These are phyloP conservation scores for Geopemphigus sp. DNA, from an alignment of 1,140 invertebrate genomes.

Conservation along the genomic window DNA sequence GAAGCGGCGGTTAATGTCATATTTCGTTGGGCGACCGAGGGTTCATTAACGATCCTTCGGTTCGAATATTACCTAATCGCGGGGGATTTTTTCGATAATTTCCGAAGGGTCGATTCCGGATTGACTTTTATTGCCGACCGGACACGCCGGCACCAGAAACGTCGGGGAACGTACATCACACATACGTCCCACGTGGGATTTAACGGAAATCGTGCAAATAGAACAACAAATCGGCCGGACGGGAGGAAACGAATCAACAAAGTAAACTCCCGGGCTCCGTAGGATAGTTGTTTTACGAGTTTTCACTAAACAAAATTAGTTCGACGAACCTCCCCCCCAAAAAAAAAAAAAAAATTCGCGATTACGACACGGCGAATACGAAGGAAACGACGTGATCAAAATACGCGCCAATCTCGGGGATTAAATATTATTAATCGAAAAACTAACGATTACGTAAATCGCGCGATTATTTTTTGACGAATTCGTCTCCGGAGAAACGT, in stretches of 20 bases:
- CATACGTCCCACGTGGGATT: slow-evolving; percentile 37
- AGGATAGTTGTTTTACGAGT: background rate
- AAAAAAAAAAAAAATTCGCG: too few species aligned
- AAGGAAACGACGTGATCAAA: too few species aligned
- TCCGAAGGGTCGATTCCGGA: slow-evolving; percentile 8
- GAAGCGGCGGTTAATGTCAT: background rate
- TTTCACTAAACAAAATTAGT: slow-evolving; percentile 27
- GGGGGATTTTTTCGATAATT: slow-evolving; percentile 13
- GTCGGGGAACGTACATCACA: slow-evolving; percentile 19
- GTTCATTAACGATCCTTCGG: slow-evolving; percentile 6
- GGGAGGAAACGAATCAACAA: slow-evolving; percentile 42
- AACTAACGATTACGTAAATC: too few species aligned
- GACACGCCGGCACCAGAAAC: background rate
- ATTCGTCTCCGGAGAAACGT: too few species aligned
- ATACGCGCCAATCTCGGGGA: too few species aligned
- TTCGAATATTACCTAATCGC: slow-evolving; percentile 18
- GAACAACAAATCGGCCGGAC: slow-evolving; percentile 22
- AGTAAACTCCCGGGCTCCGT: background rate
- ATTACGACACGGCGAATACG: too few species aligned
- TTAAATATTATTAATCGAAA: too few species aligned
- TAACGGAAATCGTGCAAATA: slow-evolving; percentile 43
- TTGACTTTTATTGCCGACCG: slow-evolving; percentile 43
- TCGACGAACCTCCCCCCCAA: slow-evolving; percentile 6
- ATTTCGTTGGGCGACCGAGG: background rate
- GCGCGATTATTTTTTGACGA: too few species aligned